These are phyloP conservation scores for Vannuccia rotundouncinata DNA, from an alignment of 2,888 invertebrate genomes.

Conservation along the genomic window DNA sequence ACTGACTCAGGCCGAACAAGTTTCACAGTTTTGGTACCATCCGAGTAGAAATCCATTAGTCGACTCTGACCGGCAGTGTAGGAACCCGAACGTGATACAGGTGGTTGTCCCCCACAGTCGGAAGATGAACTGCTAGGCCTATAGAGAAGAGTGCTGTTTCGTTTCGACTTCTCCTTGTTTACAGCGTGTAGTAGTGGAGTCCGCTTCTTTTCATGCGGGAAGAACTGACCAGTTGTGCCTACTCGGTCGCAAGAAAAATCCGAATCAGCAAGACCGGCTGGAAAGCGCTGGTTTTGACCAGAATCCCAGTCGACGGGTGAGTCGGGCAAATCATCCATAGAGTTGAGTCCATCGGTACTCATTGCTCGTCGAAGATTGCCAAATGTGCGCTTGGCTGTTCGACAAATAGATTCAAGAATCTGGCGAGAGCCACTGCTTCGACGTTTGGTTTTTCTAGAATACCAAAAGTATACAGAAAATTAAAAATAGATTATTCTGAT, in stretches of 20 bases:
- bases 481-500: too few species aligned
- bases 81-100: background rate
- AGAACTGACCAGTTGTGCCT: background rate
- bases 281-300: background rate
- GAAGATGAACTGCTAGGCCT: too few species aligned
- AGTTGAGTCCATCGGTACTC: conserved; percentile 8
- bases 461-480: too few species aligned
- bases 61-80: background rate
- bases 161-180: too few species aligned
- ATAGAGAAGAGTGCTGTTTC: background rate
- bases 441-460: too few species aligned
- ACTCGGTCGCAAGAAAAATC: background rate
- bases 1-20: background rate
- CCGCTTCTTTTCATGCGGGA: background rate
- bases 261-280: background rate
- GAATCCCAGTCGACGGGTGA: background rate
- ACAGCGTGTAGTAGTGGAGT: too few species aligned
- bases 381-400: background rate
- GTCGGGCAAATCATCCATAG: background rate
- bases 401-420: conserved; percentile 3
- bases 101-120: background rate
- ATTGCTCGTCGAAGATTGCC: background rate
- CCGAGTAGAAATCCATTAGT: background rate
- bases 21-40: background rate
- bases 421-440: background rate